phyloP scores from a whole-genome alignment of 2,888 invertebrate species.

The Sinotaia quadrata region DNA sequence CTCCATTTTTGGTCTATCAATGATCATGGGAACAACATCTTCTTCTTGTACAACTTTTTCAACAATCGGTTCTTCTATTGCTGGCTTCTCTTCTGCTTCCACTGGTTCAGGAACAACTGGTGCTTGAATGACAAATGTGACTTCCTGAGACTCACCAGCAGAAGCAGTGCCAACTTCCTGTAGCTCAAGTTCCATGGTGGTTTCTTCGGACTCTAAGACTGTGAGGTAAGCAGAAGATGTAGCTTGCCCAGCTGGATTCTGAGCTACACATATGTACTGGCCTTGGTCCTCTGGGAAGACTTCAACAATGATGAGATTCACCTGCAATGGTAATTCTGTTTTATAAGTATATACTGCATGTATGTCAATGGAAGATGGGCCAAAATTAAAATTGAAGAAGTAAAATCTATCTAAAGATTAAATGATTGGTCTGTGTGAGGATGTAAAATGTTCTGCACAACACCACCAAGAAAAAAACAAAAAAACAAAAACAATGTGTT shows the following conservation, averaged over 20 bases:
- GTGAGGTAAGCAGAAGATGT: conserved; percentile 75
- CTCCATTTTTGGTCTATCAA: conserved; percentile 53
- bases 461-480: no score
- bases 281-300: conserved; percentile 72
- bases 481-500: no score
- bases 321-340: no score
- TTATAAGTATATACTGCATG: no score
- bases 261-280: conserved; percentile 84
- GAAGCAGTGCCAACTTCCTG: conserved; percentile 19
- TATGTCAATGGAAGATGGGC: no score
- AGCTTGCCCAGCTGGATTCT: conserved; percentile 89
- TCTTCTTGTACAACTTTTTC: conserved; percentile 38
- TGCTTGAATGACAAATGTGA: conserved; percentile 14
- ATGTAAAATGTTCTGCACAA: no score
- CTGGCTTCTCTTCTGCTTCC: conserved; percentile 39
- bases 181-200: conserved; percentile 44
- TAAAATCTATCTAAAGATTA: no score
- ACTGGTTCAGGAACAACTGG: conserved; percentile 24
- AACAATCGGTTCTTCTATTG: conserved; percentile 36
- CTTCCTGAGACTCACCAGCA: conserved; percentile 18
- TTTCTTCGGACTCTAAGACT: conserved; percentile 55
- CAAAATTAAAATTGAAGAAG: no score
- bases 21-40: conserved; percentile 47
- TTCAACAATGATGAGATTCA: conserved; percentile 69
- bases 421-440: no score